Percentiles rank a stretch among this genome's conserved stretches.
These are phyloP conservation scores for Coreius guichenoti DNA, from an alignment of 2,797 vertebrate genomes.

Conservation along the genomic window DNA sequence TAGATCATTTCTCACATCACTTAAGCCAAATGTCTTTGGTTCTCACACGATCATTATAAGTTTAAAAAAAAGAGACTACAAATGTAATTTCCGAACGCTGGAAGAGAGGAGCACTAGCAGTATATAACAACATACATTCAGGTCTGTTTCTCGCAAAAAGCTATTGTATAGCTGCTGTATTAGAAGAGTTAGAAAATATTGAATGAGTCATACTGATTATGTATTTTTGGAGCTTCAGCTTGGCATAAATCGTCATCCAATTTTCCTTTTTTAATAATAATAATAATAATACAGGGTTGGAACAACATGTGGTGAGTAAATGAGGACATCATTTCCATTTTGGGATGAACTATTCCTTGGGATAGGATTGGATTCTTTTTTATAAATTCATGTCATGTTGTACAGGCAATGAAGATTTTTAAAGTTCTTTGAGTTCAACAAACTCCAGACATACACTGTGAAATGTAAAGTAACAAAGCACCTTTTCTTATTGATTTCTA, in stretches of 20 bases:
- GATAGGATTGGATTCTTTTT: slow-evolving; percentile 26
- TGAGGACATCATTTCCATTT: not conserved
- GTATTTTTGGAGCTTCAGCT: not conserved
- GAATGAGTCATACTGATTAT: not conserved
- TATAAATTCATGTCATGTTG: not conserved
- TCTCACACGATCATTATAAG: not conserved
- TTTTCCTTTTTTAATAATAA: too few relatives aligned
- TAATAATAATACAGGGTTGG: not conserved
- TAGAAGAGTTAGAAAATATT: not conserved
- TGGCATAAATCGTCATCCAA: not conserved
- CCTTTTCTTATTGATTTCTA: slow-evolving; percentile 3
- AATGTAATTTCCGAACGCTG: not conserved
- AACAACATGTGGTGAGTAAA: slow-evolving; percentile 5
- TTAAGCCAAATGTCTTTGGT: not conserved
- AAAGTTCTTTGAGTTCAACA: not conserved
- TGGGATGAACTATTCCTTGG: not conserved
- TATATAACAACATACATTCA: not conserved
- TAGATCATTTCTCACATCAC: not conserved
- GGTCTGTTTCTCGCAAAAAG: not conserved
- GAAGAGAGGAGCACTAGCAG: not conserved
- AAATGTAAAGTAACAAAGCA: not conserved
- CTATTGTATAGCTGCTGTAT: not conserved
- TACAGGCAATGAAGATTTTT: slow-evolving; percentile 3
- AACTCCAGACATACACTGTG: not conserved
- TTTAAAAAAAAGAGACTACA: not conserved